Evolutionary conservation across 2,113 vertebrate species (phyloP).

Genomic region (Vulpes vulpes): DNA sequence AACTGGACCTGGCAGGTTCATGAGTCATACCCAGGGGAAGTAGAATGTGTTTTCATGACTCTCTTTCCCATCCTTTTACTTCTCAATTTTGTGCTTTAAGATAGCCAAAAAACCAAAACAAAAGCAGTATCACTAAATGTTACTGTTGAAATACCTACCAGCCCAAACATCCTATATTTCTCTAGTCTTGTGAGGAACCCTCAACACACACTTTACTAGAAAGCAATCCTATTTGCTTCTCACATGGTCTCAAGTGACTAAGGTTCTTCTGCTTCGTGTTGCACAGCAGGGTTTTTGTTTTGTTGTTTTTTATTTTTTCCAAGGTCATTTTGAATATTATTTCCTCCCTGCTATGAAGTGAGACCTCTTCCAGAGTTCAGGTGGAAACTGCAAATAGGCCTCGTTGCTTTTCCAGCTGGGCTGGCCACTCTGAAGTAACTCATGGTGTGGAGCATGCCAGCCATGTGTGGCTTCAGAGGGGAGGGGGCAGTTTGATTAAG

Average conservation of each 20-base stretch:
- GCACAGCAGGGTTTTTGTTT: background rate
- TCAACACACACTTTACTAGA: background rate
- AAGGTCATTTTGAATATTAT: conserved; percentile 58
- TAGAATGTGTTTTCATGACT: background rate
- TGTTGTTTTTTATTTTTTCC: background rate
- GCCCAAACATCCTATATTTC: background rate
- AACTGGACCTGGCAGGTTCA: background rate
- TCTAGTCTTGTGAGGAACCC: background rate
- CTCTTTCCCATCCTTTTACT: background rate
- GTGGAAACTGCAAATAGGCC: conserved; percentile 27
- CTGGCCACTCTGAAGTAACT: background rate
- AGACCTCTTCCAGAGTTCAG: conserved; percentile 38
- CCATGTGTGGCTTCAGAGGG: conserved; percentile 21
- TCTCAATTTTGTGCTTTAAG: background rate
- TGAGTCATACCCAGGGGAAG: background rate
- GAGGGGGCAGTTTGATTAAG: background rate
- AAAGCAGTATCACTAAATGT: background rate
- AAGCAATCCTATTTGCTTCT: background rate
- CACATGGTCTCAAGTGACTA: background rate
- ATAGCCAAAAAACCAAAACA: conserved; percentile 30
- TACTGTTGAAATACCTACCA: background rate
- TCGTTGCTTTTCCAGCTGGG: background rate
- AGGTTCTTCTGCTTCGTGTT: background rate
- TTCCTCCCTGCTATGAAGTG: conserved; percentile 17
- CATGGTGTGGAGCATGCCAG: background rate